Evolutionary conservation across 1,140 invertebrate species (phyloP).

Genomic region (Nasonia giraulti): DNA sequence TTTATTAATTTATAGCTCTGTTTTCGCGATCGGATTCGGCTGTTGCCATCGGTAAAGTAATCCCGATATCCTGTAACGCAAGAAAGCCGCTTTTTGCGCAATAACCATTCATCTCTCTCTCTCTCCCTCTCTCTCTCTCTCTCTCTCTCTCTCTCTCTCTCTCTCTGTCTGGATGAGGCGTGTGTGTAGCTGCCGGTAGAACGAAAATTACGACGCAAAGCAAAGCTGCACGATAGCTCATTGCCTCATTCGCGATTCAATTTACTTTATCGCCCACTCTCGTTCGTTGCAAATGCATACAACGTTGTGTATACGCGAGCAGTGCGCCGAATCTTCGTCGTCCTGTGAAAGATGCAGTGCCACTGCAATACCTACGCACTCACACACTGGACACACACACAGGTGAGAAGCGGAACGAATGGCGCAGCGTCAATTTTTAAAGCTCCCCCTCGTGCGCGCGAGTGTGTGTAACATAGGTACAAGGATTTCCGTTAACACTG

Average conservation of each 20-base stretch:
- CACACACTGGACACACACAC: background rate
- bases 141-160: too few relatives aligned
- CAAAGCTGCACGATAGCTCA: slow-evolving; percentile 1
- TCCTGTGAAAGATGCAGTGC: too few relatives aligned
- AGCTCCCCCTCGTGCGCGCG: too few relatives aligned
- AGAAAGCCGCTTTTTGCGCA: background rate
- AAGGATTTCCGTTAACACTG: too few relatives aligned
- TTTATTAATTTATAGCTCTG: background rate
- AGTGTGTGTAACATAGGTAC: too few relatives aligned
- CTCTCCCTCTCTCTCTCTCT: too few relatives aligned
- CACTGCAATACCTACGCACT: background rate
- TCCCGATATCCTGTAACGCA: too few relatives aligned
- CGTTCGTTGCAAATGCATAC: too few relatives aligned
- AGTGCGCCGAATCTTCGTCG: slow-evolving; percentile 10
- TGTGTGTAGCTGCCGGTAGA: background rate
- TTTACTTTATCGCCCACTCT: slow-evolving; percentile 28
- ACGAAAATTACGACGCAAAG: background rate
- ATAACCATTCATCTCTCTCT: background rate
- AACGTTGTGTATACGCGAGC: background rate
- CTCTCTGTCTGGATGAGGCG: background rate
- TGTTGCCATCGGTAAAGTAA: background rate
- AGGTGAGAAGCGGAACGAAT: too few relatives aligned
- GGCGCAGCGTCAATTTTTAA: too few relatives aligned
- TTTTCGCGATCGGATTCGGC: background rate
- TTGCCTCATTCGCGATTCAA: slow-evolving; percentile 35